Evolutionary conservation across 2,888 invertebrate genomes (phyloP).

Genomic region (Myopa testacea): DNA sequence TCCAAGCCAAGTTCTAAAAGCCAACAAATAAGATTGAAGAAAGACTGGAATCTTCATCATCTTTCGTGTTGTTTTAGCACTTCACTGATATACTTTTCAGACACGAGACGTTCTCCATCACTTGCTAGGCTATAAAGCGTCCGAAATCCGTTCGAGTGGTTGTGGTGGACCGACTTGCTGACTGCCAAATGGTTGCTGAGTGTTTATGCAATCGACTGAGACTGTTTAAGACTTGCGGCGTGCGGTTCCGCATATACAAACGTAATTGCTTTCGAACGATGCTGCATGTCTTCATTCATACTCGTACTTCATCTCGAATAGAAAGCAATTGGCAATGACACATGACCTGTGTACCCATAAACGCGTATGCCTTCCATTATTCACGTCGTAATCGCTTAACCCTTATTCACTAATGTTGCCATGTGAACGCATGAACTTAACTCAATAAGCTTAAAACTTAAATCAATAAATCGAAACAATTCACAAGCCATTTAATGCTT

Average conservation of each 20-base stretch:
- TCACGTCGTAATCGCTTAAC: too few relatives aligned
- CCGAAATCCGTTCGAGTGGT: background rate
- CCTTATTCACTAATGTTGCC: too few relatives aligned
- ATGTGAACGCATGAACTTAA: too few relatives aligned
- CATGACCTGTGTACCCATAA: too few relatives aligned
- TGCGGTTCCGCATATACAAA: slow-evolving; percentile 9
- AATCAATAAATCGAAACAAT: too few relatives aligned
- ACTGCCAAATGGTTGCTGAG: background rate
- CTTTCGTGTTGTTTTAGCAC: slow-evolving; percentile 1
- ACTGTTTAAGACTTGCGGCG: slow-evolving; percentile 22
- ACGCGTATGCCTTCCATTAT: too few relatives aligned
- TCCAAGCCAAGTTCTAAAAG: too few relatives aligned
- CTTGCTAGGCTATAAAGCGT: background rate
- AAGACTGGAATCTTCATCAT: background rate
- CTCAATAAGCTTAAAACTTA: too few relatives aligned
- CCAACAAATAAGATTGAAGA: too few relatives aligned
- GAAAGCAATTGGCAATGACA: too few relatives aligned
- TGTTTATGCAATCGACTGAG: slow-evolving; percentile 13
- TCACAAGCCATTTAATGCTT: too few relatives aligned
- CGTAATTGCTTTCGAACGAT: slow-evolving; percentile 11
- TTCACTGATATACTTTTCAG: background rate
- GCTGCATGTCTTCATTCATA: background rate
- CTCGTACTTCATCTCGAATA: too few relatives aligned
- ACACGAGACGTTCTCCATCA: background rate
- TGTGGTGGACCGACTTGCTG: slow-evolving; percentile 12